These are phyloP conservation scores for Gastrophryne carolinensis DNA, from an alignment of 2,797 vertebrate genomes.

Conservation along the genomic window DNA sequence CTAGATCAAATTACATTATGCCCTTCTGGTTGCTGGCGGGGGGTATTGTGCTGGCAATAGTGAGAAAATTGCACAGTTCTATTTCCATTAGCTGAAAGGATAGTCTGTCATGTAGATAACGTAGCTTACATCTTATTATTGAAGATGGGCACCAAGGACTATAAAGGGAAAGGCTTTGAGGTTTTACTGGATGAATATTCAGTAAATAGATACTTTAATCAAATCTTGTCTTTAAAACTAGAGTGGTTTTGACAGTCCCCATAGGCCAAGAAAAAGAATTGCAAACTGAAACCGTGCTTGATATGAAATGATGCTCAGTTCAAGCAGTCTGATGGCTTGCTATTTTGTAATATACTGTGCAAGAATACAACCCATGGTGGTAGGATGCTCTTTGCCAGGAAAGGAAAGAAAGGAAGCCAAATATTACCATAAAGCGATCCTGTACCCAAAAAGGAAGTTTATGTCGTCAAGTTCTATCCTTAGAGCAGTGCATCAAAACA, in stretches of 20 bases:
- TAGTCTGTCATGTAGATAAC: slow-evolving; percentile 25
- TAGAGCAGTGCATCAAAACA: too few relatives aligned
- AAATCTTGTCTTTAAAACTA: neutral
- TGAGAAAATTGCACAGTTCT: slow-evolving; percentile 23
- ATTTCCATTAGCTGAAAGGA: slow-evolving; percentile 39
- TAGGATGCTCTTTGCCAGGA: too few relatives aligned
- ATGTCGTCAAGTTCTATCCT: too few relatives aligned
- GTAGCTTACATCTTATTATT: slow-evolving; percentile 20
- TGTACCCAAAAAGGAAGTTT: too few relatives aligned
- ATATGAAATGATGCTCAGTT: neutral
- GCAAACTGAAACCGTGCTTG: neutral
- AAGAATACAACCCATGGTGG: too few relatives aligned
- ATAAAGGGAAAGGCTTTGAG: slow-evolving; percentile 12
- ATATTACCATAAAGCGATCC: too few relatives aligned
- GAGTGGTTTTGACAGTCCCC: neutral
- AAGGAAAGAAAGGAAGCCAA: too few relatives aligned
- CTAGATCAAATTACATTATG: slow-evolving; percentile 16
- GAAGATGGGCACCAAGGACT: slow-evolving; percentile 13
- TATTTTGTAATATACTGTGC: too few relatives aligned
- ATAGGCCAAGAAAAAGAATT: neutral
- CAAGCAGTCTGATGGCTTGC: too few relatives aligned
- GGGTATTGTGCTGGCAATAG: neutral
- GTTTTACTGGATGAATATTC: neutral
- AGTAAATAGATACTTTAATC: slow-evolving; percentile 20
- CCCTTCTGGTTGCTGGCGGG: neutral